These are phyloP conservation scores for Pygmarrhopalites habei DNA, from an alignment of 1,140 invertebrate species.

Conservation along the genomic window DNA sequence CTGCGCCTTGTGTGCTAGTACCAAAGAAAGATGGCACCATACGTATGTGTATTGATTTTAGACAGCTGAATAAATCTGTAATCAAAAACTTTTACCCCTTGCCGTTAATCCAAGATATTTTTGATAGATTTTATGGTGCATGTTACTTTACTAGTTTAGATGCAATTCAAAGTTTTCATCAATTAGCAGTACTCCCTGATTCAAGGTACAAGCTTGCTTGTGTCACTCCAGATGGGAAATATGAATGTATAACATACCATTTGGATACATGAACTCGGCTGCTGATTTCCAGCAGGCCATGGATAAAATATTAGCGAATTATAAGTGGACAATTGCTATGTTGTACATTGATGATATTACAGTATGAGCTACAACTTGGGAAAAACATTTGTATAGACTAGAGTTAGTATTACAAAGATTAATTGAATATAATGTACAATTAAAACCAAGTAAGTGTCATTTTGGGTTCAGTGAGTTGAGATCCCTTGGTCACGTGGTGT, in stretches of 20 bases:
- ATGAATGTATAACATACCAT: too few relatives aligned
- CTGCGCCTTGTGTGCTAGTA: slow-evolving; percentile 12
- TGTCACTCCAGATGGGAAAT: too few relatives aligned
- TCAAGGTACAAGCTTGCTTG: too few relatives aligned
- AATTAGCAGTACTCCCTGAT: too few relatives aligned
- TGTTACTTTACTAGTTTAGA: slow-evolving; percentile 13
- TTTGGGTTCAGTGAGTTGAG: slow-evolving; percentile 41
- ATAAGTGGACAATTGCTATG: slow-evolving; percentile 40
- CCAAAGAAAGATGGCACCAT: slow-evolving; percentile 13
- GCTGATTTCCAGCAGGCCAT: too few relatives aligned
- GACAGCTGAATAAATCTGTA: too few relatives aligned
- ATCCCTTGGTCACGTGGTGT: slow-evolving; percentile 43
- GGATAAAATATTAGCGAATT: slow-evolving; percentile 35
- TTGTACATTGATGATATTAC: slow-evolving; percentile 52
- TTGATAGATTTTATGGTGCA: too few relatives aligned
- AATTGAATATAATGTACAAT: slow-evolving; percentile 23
- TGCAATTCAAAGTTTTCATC: slow-evolving; percentile 21
- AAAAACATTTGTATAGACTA: slow-evolving; percentile 40
- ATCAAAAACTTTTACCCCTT: too few relatives aligned
- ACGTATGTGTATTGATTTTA: not conserved
- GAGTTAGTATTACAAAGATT: slow-evolving; percentile 21
- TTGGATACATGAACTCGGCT: slow-evolving; percentile 8
- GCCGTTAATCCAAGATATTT: too few relatives aligned
- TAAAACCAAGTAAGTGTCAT: slow-evolving; percentile 43
- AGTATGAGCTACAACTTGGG: slow-evolving; percentile 41